Evolutionary conservation across 1,140 invertebrate species (phyloP).

Genomic region (Pogonus chalceus): DNA sequence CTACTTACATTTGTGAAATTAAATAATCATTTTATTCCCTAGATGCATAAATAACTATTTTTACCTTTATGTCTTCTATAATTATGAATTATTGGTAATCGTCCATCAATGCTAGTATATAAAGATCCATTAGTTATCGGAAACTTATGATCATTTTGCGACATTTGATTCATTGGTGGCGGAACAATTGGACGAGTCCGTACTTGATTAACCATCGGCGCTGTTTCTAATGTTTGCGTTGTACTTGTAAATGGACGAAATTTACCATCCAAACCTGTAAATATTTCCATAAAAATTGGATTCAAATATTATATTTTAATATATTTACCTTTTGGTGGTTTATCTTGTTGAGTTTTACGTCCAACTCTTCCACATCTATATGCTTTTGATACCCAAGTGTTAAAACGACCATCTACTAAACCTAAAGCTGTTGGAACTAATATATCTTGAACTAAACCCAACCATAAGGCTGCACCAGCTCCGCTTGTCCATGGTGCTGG

Average conservation of each 20-base stretch:
- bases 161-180: conserved; percentile 33
- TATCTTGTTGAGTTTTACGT: conserved; percentile 23
- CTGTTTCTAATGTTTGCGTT: conserved; percentile 28
- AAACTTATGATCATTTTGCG: conserved; percentile 42
- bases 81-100: conserved; percentile 37
- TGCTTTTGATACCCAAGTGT: conserved; percentile 31
- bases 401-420: conserved; percentile 36
- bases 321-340: conserved; percentile 29
- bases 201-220: conserved; percentile 14
- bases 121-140: conserved; percentile 51
- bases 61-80: conserved; percentile 34
- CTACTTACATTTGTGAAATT: conserved; percentile 21
- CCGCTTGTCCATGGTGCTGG: conserved; percentile 32
- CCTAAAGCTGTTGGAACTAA: conserved; percentile 35
- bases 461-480: conserved; percentile 30
- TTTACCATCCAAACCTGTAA: conserved; percentile 42
- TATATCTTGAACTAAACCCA: conserved; percentile 35
- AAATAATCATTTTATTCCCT: too few relatives aligned
- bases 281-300: conserved; percentile 4
- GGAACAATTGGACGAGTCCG: conserved; percentile 15
- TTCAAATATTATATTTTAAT: neutral
- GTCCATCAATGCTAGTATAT: conserved; percentile 39
- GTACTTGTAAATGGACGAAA: conserved; percentile 40
- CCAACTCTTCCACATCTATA: conserved; percentile 26
- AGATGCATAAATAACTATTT: too few relatives aligned